Percentiles rank a stretch among this genome's conserved stretches.
Evolutionary conservation across 2,113 vertebrate genomes (phyloP).

Genomic region (Myotis davidii): DNA sequence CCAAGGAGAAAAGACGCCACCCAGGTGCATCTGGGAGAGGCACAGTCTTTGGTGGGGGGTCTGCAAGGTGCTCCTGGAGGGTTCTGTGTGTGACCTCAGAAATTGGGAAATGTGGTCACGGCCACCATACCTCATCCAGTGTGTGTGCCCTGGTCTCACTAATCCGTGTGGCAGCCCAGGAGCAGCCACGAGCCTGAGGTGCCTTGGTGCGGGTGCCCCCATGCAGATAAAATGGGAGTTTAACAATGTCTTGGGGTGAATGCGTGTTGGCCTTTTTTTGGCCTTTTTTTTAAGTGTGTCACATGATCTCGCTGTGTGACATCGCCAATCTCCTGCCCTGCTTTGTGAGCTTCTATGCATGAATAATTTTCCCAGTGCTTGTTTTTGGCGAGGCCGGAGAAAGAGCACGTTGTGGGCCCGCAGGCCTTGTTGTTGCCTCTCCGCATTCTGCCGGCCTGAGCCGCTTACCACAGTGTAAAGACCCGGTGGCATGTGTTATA

Average conservation of each 20-base stretch:
- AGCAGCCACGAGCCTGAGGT: accelerated
- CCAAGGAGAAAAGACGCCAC: accelerated
- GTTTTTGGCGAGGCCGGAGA: constrained; percentile 80
- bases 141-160: accelerated
- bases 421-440: constrained; percentile 84
- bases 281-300: constrained; percentile 68
- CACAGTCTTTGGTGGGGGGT: neutral
- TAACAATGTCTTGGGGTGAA: constrained; percentile 78
- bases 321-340: constrained; percentile 81
- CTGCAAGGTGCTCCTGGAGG: neutral
- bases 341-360: constrained; percentile 85
- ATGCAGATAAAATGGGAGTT: constrained; percentile 75
- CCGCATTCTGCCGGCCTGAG: constrained; percentile 90
- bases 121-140: constrained; percentile 12
- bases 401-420: constrained; percentile 79
- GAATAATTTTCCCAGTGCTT: constrained; percentile 89
- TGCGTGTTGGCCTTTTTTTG: constrained; percentile 35
- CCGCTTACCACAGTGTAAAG: constrained; percentile 90
- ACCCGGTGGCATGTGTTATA: constrained; percentile 94
- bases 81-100: constrained; percentile 10
- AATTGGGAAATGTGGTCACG: neutral
- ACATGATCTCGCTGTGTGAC: constrained; percentile 84
- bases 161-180: neutral
- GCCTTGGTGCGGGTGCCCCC: constrained; percentile 46
- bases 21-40: accelerated